Base-by-base conservation (phyloP, 2,113 vertebrate species). In the Eubucco bourcierii region DNA sequence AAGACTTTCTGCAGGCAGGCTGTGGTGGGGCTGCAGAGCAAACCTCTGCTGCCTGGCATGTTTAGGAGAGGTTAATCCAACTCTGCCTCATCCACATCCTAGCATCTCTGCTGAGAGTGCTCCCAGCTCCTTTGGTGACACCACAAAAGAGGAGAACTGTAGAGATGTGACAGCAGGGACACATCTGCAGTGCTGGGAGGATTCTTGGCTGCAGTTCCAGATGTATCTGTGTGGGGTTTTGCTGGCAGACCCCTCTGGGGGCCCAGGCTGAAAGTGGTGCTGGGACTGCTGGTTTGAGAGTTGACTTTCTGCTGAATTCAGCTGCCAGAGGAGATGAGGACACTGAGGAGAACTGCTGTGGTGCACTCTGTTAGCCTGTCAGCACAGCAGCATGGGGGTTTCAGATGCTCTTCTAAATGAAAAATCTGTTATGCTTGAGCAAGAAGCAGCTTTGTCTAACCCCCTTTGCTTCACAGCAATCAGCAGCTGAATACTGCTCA, bases 401-500 rank as follows among this genome's bases (percentile, higher is more conserved):
- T 82, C 90, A 94, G 60, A 94, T 82, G 64, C 50, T 89, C 29
- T 90, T 83, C 60, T 79, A 33, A 74, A 74, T 80, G 65, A 80
- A 91, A 87, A 55, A 25, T 37, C 34, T 46, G 29, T 52, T 64
- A 66, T 64, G 37, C 53, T 20, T 6, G 12, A 74, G 77, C 59
- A 78, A 66, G 39, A 71, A 64, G 23, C 72, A 23, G 33, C 11
- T 70, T 87, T 82, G 66, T 47, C 16, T 71, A 31, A 80, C 82
- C 18, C 6, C 53, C 61, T 82, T 89, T 74, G 24, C 31, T 80
- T 81, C 46, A 13, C 15, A 34, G 5, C 64, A 91, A 64, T 41
- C 19, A 67, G 47, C 60, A 47, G 61, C 76, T 65, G 53, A 61
- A 76, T 84, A 66, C 17, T 47, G 25, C 56, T 72, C 33, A n/a